Evolutionary conservation across 92 coral and sea anemone genomes (phyloP).

Genomic region (Chrysogorgia sp.): DNA sequence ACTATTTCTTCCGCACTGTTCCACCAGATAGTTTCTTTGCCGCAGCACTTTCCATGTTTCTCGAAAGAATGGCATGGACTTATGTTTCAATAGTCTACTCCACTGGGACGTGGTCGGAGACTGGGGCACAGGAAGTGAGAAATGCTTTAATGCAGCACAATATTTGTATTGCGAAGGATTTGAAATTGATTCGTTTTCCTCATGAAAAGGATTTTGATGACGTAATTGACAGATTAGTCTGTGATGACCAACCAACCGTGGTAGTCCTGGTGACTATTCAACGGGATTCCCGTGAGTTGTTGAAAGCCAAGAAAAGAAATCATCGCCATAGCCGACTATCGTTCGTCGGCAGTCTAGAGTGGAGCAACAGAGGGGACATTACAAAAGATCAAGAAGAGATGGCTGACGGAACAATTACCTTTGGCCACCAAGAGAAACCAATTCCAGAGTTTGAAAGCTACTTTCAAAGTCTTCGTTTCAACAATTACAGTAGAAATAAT

Average conservation of each 20-base stretch:
- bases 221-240: slow-evolving; percentile 48
- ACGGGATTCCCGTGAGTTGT: slow-evolving; percentile 87
- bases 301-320: too few species aligned
- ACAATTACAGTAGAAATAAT: slow-evolving; percentile 29
- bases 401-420: slow-evolving; percentile 48
- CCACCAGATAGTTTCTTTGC: slow-evolving; percentile 63
- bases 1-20: slow-evolving; percentile 61
- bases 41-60: slow-evolving; percentile 40
- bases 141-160: too few species aligned
- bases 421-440: slow-evolving; percentile 38
- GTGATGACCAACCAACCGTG: slow-evolving; percentile 55
- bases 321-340: not conserved
- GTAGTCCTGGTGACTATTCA: slow-evolving; percentile 90
- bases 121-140: too few species aligned
- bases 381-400: slow-evolving; percentile 39
- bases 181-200: slow-evolving; percentile 74
- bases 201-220: slow-evolving; percentile 57
- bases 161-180: slow-evolving; percentile 75
- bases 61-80: slow-evolving; percentile 48
- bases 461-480: slow-evolving; percentile 23
- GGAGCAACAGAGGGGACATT: slow-evolving; percentile 48
- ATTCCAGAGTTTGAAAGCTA: slow-evolving; percentile 30
- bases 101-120: slow-evolving; percentile 59
- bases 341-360: slow-evolving; percentile 29
- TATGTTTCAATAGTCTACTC: slow-evolving; percentile 59